Base-by-base conservation (phyloP, 2,888 invertebrate genomes). In the Lasioglossum villosulum region DNA sequence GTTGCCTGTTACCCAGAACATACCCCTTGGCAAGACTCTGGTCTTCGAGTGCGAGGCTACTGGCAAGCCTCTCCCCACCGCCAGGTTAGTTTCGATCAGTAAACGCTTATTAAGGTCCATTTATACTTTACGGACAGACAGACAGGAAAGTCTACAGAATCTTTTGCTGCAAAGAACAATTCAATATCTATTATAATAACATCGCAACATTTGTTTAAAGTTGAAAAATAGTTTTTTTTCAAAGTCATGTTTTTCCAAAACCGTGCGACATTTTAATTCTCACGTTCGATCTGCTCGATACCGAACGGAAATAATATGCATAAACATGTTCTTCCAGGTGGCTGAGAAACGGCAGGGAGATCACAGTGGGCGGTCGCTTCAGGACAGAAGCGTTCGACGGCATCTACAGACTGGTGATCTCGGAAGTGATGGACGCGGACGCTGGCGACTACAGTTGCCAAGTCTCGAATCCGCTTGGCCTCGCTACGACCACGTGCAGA, bases 371-470 rank as follows among this genome's bases (percentile, higher is more conserved):
- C 63, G 97, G 96, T 0, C 96, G 97, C 52, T 96, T 97, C 92
- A 96, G 96, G 30, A 95, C 96, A 37, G 97, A 97, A 88, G 95
- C 96, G 19, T 96, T 96, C 56, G 97, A 97, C 86, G 98, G 98
- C 63, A 96, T 97, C 0, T 98, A 98, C 94, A 97, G 97, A 88
- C 96, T 99, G 86, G 97, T 98, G 92, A 98, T 99, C 93, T 96
- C 97, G 71, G 99, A 99, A 92, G 97, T 99, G 0, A 96, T 97
- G 92, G 98, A 98, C 86, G 97, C 97, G 6, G 99, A 99, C 95
- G 98, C 98, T 90, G 99, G 99, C 23, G 99, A 99, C 94, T 99
- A 99, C 95, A 98, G 98, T 0, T 99, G 99, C 94, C 99, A 99
- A 94, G 98, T 99, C 0, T 97, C 97, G 93, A 99, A 99, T 95